Conservation (phyloP, 2,797 vertebrate genomes). For the Menidia menidia region DNA sequence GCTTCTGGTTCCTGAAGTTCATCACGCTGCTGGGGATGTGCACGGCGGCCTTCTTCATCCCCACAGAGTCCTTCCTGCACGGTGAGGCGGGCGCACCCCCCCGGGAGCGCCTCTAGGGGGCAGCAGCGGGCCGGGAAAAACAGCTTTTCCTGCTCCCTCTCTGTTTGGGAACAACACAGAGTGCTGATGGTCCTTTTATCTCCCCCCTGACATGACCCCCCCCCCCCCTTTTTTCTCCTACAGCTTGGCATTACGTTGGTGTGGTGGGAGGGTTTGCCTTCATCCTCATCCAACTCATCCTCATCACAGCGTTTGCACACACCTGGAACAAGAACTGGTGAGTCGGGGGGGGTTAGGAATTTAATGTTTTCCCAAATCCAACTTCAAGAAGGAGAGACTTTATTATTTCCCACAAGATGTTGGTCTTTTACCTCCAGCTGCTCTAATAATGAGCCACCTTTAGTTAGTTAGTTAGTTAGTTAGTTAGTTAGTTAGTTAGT, state of each 20-base stretch:
- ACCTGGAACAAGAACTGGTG: conserved; percentile 98
- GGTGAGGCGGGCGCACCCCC: conserved; percentile 74
- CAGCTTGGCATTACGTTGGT: conserved; percentile 91
- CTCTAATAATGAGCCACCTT: too few relatives aligned
- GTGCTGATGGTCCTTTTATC: background rate
- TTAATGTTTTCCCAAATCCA: too few relatives aligned
- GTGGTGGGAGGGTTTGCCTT: conserved; percentile 91
- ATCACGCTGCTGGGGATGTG: conserved; percentile 89
- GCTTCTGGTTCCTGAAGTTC: conserved; percentile 93
- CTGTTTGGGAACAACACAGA: conserved; percentile 45
- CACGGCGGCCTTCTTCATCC: conserved; percentile 90
- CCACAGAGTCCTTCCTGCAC: conserved; percentile 90
- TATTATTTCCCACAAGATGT: too few relatives aligned
- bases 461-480: too few relatives aligned
- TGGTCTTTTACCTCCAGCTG: too few relatives aligned
- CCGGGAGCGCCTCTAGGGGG: conserved; percentile 51
- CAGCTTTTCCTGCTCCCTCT: conserved; percentile 21
- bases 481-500: too few relatives aligned
- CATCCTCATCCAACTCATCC: conserved; percentile 93
- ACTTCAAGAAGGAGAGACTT: too few relatives aligned
- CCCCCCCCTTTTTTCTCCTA: background rate
- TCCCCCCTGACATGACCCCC: conserved; percentile 23
- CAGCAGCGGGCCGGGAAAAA: too few relatives aligned
- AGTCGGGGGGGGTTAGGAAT: conserved; percentile 60
- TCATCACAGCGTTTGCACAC: conserved; percentile 94